Evolutionary conservation across 2,113 vertebrate species (phyloP).

Genomic region (Mola mola): DNA sequence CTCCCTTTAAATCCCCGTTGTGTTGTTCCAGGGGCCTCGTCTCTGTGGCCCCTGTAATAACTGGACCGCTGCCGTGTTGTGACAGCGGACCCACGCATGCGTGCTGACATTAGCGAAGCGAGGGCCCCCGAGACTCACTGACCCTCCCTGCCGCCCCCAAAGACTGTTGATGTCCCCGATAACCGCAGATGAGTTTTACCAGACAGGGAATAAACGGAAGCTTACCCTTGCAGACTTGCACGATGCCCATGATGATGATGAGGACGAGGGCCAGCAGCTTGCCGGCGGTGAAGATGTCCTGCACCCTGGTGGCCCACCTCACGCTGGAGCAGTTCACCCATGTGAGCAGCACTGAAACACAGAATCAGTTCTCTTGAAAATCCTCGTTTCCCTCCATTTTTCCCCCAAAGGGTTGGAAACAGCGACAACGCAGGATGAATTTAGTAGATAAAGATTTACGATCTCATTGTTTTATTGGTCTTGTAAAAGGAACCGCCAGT

Average conservation of each 20-base stretch:
- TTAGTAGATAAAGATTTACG: slow-evolving; percentile 2
- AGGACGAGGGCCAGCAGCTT: slow-evolving; percentile 90
- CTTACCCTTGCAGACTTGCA: slow-evolving; percentile 94
- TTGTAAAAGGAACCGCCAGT: not conserved
- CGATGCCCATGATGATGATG: slow-evolving; percentile 92
- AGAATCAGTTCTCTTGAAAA: not conserved
- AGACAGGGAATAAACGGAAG: not conserved
- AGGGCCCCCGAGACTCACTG: slow-evolving; percentile 48
- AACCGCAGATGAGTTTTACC: not conserved
- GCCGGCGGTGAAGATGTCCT: slow-evolving; percentile 92
- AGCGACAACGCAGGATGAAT: not conserved
- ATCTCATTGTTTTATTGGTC: slow-evolving; percentile 18
- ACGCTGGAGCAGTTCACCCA: slow-evolving; percentile 95
- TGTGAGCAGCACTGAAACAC: slow-evolving; percentile 80
- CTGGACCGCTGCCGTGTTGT: slow-evolving; percentile 59
- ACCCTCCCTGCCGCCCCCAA: slow-evolving; percentile 21
- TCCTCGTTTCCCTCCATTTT: not conserved
- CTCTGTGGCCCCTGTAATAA: slow-evolving; percentile 58
- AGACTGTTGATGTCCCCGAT: slow-evolving; percentile 3
- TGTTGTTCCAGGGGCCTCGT: slow-evolving; percentile 45
- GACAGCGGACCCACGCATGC: slow-evolving; percentile 56
- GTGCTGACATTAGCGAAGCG: slow-evolving; percentile 54
- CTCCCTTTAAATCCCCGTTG: slow-evolving; percentile 13
- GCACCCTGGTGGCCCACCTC: slow-evolving; percentile 91
- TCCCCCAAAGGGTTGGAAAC: not conserved